Percentiles rank a stretch among this genome's conserved stretches.
Evolutionary conservation across 2,797 vertebrate species (phyloP).

Genomic region (Ciconia nigra): DNA sequence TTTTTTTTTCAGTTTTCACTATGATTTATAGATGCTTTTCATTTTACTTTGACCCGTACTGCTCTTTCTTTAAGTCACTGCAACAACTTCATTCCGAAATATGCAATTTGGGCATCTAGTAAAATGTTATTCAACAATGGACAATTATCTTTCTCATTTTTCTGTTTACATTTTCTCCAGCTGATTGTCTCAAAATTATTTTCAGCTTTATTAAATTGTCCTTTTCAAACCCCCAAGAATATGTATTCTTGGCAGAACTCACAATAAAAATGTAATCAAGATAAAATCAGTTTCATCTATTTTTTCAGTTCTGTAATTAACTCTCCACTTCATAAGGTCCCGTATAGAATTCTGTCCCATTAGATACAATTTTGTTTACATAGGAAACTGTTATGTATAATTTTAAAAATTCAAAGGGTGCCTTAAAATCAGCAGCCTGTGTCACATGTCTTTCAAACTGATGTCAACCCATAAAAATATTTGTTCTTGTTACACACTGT

Average conservation of each 20-base stretch:
- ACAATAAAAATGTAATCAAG: conserved; percentile 16
- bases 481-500: not conserved
- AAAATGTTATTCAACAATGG: not conserved
- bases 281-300: not conserved
- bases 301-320: conserved; percentile 10
- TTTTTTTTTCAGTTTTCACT: not conserved
- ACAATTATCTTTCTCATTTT: conserved; percentile 7
- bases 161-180: conserved; percentile 17
- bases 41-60: not conserved
- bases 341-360: not conserved
- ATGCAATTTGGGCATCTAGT: not conserved
- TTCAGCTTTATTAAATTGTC: conserved; percentile 36
- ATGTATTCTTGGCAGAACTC: not conserved
- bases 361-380: not conserved
- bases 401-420: not conserved
- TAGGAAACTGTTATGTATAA: not conserved
- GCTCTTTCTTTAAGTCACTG: not conserved
- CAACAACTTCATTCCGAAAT: not conserved
- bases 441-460: not conserved
- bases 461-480: not conserved
- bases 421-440: not conserved
- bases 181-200: conserved; percentile 2
- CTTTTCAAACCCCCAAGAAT: not conserved
- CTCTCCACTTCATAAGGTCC: not conserved
- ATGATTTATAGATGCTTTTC: not conserved